A percentile compares a stretch with the other conserved stretches of the same genome.
These are phyloP conservation scores for Spinus olivaceus DNA, from an alignment of 2,797 vertebrate species.

Conservation along the genomic window DNA sequence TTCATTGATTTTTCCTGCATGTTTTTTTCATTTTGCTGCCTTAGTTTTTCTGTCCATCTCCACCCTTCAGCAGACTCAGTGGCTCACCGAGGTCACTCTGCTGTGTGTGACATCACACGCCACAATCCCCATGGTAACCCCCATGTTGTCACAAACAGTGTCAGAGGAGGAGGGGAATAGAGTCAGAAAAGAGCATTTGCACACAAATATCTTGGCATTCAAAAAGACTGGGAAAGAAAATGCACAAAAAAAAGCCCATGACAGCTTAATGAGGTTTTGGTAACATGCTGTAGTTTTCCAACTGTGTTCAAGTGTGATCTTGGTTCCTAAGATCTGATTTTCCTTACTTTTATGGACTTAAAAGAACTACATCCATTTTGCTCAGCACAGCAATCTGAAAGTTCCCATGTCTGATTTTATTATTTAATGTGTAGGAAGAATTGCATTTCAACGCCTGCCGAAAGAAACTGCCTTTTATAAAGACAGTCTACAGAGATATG, in stretches of 20 bases:
- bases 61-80: neutral
- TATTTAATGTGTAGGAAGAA: constrained; percentile 70
- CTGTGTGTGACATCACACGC: neutral
- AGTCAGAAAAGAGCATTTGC: neutral
- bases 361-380: constrained; percentile 64
- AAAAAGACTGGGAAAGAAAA: constrained; percentile 19
- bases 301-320: constrained; percentile 45
- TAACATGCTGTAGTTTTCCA: constrained; percentile 50
- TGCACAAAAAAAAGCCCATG: neutral
- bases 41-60: neutral
- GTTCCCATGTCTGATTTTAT: constrained; percentile 71
- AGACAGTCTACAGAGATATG: constrained; percentile 69
- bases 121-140: neutral
- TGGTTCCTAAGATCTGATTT: constrained; percentile 56
- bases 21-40: neutral
- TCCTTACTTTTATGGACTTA: constrained; percentile 59
- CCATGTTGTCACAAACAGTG: constrained; percentile 22
- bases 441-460: constrained; percentile 51
- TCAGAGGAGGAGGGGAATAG: neutral
- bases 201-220: constrained; percentile 35
- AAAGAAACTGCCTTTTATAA: constrained; percentile 69
- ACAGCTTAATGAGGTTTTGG: constrained; percentile 66
- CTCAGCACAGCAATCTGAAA: constrained; percentile 71
- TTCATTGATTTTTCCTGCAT: neutral
- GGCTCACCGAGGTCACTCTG: neutral